Conservation (phyloP, 2,888 invertebrate species). For the Morpho deidamia region DNA sequence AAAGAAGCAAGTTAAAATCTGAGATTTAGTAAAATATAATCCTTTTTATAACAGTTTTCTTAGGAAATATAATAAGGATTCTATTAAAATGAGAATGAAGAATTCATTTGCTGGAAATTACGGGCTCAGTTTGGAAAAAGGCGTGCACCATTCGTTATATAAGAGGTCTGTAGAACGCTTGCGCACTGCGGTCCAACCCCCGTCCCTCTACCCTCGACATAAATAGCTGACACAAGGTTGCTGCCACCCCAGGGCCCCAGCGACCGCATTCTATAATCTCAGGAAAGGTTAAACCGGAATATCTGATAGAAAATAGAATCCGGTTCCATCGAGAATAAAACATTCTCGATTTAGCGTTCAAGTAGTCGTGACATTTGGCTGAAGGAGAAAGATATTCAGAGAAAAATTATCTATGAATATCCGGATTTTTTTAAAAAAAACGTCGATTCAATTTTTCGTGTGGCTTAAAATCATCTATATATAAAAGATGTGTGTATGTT, state of each 20-base stretch:
- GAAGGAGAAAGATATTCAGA: slow-evolving; percentile 4
- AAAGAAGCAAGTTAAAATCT: too few species aligned
- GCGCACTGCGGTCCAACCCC: slow-evolving; percentile 60
- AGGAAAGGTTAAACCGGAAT: slow-evolving; percentile 74
- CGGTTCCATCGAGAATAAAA: slow-evolving; percentile 45
- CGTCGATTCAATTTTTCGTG: too few species aligned
- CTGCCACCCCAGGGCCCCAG: slow-evolving; percentile 69
- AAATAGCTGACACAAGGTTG: slow-evolving; percentile 78
- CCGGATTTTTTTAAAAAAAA: too few species aligned
- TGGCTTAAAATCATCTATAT: too few species aligned
- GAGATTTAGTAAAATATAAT: too few species aligned
- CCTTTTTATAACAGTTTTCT: too few species aligned
- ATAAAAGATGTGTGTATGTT: too few species aligned
- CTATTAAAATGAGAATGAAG: slow-evolving; percentile 34
- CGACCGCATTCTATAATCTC: slow-evolving; percentile 73
- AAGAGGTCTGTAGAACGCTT: slow-evolving; percentile 59
- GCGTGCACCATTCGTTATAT: slow-evolving; percentile 60
- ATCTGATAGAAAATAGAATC: slow-evolving; percentile 64
- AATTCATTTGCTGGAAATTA: slow-evolving; percentile 41
- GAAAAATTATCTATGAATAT: too few species aligned
- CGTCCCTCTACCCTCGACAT: slow-evolving; percentile 65
- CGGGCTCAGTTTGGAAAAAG: slow-evolving; percentile 29
- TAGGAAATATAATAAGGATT: too few species aligned
- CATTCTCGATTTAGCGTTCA: slow-evolving; percentile 33
- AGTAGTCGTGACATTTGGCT: slow-evolving; percentile 27